phyloP scores from a whole-genome alignment of 1,140 invertebrate genomes.

The Drosophila sp. region DNA sequence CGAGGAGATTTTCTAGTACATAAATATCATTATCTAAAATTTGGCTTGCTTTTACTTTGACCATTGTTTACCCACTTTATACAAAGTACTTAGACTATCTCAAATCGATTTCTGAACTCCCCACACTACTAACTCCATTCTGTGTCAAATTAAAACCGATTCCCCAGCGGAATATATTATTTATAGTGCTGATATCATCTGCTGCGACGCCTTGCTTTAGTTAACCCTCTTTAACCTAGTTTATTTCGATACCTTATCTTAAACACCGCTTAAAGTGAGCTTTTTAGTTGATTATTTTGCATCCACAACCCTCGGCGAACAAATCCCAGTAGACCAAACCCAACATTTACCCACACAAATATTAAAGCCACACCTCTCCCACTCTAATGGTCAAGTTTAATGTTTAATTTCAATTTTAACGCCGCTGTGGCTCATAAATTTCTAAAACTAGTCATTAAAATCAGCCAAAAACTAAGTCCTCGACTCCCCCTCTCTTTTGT shows the following conservation, averaged over 20 bases:
- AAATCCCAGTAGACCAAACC: constrained; percentile 7
- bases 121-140: too few relatives aligned
- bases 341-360: constrained; percentile 8
- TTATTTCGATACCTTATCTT: constrained; percentile 15
- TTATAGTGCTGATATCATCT: neutral
- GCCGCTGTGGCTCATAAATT: constrained; percentile 73
- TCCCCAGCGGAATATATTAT: neutral
- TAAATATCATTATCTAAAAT: too few relatives aligned
- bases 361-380: constrained; percentile 37
- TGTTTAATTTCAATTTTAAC: constrained; percentile 74
- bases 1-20: too few relatives aligned
- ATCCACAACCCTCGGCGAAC: neutral
- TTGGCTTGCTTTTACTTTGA: too few relatives aligned
- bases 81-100: too few relatives aligned
- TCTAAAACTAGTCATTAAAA: constrained; percentile 71
- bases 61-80: too few relatives aligned
- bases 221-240: constrained; percentile 22
- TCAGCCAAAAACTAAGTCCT: constrained; percentile 62
- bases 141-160: neutral
- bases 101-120: too few relatives aligned
- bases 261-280: constrained; percentile 13
- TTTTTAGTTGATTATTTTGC: constrained; percentile 14
- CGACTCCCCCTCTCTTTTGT: neutral
- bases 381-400: constrained; percentile 47
- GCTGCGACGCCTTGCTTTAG: neutral